Conservation (phyloP, 2,113 vertebrate species). For the Takifugu flavidus region DNA sequence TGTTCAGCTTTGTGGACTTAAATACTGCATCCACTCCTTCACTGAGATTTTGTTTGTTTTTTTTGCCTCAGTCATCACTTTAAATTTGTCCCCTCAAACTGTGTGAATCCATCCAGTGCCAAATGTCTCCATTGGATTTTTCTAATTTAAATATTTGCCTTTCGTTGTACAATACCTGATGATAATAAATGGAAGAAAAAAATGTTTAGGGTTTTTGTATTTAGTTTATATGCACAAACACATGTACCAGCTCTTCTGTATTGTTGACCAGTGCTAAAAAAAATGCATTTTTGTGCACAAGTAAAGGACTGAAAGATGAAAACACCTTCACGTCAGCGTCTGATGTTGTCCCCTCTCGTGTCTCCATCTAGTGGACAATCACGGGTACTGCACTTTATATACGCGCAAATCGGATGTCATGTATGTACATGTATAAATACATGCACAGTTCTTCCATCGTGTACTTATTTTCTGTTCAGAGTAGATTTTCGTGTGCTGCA, state of each 20-base stretch:
- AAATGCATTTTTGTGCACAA: neutral
- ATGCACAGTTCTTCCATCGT: no score
- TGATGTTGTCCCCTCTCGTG: neutral
- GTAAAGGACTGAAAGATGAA: neutral
- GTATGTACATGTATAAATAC: no score
- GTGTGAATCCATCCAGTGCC: conserved; percentile 51
- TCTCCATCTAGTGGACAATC: conserved; percentile 42
- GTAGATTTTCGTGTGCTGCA: no score
- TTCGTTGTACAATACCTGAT: conserved; percentile 70
- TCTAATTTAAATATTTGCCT: conserved; percentile 76
- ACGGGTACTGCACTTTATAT: neutral
- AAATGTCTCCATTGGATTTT: conserved; percentile 58
- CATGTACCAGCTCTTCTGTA: neutral
- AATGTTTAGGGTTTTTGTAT: conserved; percentile 21
- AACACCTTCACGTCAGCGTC: neutral
- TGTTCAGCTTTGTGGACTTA: no score
- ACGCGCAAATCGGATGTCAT: no score
- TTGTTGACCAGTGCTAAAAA: neutral
- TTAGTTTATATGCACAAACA: neutral
- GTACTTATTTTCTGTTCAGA: no score
- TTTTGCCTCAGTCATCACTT: neutral
- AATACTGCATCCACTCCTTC: no score
- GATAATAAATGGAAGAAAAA: conserved; percentile 71
- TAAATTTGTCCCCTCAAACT: conserved; percentile 7
- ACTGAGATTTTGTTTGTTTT: no score